Evolutionary conservation across 1,140 invertebrate genomes (phyloP), one percentile per base, ranked within the genome.

Genomic region (Drosophila persimilis): DNA sequence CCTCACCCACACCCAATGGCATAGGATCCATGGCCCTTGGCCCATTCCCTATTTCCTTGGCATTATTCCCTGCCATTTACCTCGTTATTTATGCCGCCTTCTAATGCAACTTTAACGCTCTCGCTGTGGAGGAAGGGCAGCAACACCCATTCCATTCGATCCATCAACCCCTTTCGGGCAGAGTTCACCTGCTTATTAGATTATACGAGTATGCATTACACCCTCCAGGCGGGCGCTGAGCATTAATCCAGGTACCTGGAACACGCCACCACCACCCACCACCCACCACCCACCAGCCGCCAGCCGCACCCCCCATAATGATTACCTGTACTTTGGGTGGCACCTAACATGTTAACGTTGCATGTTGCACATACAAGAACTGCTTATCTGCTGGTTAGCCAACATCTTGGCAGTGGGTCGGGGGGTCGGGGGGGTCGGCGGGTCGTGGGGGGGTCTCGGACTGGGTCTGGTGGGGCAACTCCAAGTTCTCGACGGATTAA

Each of bases 401-500:
- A 52, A 83, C 80, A 88, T 81, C 64, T 70, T 71, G 47, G 11
- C 35, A 13, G 11, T 39, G 35, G 35, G 11, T 39, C 35, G 4
- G 8, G 8, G 43, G 45, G 13, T 29, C 41, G 47, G 17, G 0
- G 17, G 17, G 17, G 17, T 17, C 24, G 35, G 9, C 8, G 8
- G 6, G 7, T 50, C 11, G 43, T 43, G 9, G 7, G 20, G 31
- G 47, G 35, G 24, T 24, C 24, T 24, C 3, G 24, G 17, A 17
- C 17, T 17, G 43, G 45, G 13, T 2, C 20, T 26, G 24, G 24
- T 26, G 26, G 44, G 35, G 15, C 45, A 6, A 53, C 76, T 64
- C 73, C 58, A 88, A 86, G 73, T 88, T 86, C 81, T 86, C 74
- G 84, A 88, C 83, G 83, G 83, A 86, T 86, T 86, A 86, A 86